Evolutionary conservation across 2,888 invertebrate genomes (phyloP).

Genomic region (Alcis repandata): DNA sequence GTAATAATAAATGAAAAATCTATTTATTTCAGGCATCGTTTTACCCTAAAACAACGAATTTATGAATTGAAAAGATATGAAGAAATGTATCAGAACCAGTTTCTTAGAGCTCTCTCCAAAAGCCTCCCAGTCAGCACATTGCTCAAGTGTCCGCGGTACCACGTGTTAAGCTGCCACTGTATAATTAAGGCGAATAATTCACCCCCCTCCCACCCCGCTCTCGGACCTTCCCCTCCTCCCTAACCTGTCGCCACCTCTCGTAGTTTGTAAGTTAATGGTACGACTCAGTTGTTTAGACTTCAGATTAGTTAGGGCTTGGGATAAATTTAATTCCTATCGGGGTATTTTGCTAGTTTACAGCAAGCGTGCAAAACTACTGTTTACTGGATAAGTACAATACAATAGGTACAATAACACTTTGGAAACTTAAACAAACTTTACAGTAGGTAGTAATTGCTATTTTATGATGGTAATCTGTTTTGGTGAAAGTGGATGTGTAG

Average conservation of each 20-base stretch:
- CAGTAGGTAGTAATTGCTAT: no score
- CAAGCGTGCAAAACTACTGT: neutral
- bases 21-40: no score
- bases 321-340: conserved; percentile 19
- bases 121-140: conserved; percentile 54
- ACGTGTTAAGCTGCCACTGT: conserved; percentile 79
- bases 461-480: no score
- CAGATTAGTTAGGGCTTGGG: conserved; percentile 29
- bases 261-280: conserved; percentile 37
- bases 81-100: no score
- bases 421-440: no score
- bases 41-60: no score
- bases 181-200: conserved; percentile 79
- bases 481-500: no score
- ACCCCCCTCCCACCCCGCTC: conserved; percentile 59
- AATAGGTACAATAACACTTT: no score
- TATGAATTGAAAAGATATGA: no score
- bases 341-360: neutral
- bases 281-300: conserved; percentile 36
- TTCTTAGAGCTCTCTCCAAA: neutral
- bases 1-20: no score
- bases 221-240: conserved; percentile 49
- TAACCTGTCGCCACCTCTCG: conserved; percentile 65
- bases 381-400: no score
- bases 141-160: conserved; percentile 51